Conservation (phyloP, 92 coral and sea anemone species). For the Epizoanthus scotinus region DNA sequence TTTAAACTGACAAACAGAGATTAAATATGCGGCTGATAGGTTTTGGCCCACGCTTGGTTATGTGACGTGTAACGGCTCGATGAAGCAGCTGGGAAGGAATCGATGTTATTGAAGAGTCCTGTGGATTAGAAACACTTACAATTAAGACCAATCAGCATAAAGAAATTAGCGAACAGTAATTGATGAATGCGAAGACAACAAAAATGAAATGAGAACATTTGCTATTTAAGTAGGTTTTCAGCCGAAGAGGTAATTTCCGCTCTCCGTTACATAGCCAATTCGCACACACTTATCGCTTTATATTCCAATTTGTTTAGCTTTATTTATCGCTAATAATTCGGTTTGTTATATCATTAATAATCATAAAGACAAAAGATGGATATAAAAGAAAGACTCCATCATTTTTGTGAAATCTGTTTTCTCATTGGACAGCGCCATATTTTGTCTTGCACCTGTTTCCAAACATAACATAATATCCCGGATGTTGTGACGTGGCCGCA, state of each 20-base stretch:
- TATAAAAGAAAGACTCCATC: conserved; percentile 1
- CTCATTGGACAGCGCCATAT: conserved; percentile 22
- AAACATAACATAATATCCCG: not conserved
- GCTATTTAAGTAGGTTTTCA: conserved; percentile 1
- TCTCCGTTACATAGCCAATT: conserved; percentile 11
- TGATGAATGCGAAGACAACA: conserved; percentile 12
- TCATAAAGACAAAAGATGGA: conserved; percentile 30
- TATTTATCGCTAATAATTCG: not conserved
- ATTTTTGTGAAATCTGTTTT: not conserved
- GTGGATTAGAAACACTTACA: conserved; percentile 38
- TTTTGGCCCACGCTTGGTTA: conserved; percentile 34
- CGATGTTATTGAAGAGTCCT: conserved; percentile 42
- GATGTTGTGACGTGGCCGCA: conserved; percentile 2
- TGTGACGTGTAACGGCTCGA: conserved; percentile 16
- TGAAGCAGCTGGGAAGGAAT: conserved; percentile 2
- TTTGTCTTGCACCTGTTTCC: conserved; percentile 27
- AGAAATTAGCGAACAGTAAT: conserved; percentile 31
- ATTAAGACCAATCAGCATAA: conserved; percentile 38
- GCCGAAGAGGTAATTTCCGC: not conserved
- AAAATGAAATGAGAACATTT: conserved; percentile 12
- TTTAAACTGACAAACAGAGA: not conserved
- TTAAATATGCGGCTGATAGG: conserved; percentile 20
- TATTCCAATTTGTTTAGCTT: conserved; percentile 4
- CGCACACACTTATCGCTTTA: conserved; percentile 6
- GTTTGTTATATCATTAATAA: conserved; percentile 28